phyloP scores from a whole-genome alignment of 2,113 vertebrate genomes.

The Chaenocephalus aceratus region DNA sequence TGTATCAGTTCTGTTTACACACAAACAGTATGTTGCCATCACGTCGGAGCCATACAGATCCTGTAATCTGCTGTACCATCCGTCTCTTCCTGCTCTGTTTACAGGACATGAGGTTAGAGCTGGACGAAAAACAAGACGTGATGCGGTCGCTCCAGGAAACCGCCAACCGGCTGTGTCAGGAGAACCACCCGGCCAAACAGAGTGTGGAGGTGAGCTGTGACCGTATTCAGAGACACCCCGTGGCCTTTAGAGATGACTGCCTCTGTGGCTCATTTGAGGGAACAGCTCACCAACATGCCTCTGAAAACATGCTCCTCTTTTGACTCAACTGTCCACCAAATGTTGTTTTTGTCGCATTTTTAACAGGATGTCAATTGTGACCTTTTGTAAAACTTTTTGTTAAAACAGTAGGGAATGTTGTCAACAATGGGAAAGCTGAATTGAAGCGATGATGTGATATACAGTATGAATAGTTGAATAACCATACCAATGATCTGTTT shows the following conservation, averaged over 20 bases:
- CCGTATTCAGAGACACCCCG: not conserved
- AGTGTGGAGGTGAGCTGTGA: slow-evolving; percentile 90
- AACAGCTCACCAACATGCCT: not conserved
- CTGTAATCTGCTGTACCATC: not conserved
- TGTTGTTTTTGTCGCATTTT: not conserved
- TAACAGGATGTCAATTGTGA: not conserved
- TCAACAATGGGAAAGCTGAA: not conserved
- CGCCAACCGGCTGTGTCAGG: slow-evolving; percentile 88
- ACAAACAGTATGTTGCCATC: not conserved
- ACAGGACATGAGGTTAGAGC: slow-evolving; percentile 90
- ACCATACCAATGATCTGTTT: not conserved
- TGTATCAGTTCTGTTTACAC: not conserved
- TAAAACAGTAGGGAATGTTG: not conserved
- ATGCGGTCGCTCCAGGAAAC: slow-evolving; percentile 94
- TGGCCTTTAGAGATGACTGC: slow-evolving; percentile 33
- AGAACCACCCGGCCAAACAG: slow-evolving; percentile 97
- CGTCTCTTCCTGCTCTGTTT: slow-evolving; percentile 7
- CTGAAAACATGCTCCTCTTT: not conserved
- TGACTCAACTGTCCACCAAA: not conserved
- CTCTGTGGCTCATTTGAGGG: not conserved
- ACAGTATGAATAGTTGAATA: not conserved
- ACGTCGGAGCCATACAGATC: not conserved
- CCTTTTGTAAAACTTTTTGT: slow-evolving; percentile 1
- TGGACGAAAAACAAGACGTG: slow-evolving; percentile 93
- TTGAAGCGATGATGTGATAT: not conserved